Conservation (phyloP, 1,140 invertebrate genomes). For the Holcopasites calliopsidis region DNA sequence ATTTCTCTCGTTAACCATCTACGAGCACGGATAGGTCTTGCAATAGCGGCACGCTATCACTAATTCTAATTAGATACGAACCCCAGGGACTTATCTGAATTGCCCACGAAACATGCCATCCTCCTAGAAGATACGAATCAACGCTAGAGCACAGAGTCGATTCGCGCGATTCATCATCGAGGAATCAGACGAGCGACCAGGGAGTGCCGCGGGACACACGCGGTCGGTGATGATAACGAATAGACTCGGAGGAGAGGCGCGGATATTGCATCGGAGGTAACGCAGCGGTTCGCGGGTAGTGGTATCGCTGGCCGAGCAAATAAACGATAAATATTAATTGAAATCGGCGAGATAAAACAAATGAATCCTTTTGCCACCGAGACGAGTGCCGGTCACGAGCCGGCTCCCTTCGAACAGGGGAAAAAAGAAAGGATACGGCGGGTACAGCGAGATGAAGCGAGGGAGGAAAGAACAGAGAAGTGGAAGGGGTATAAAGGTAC, state of each 20-base stretch:
- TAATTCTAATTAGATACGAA: slow-evolving; percentile 55
- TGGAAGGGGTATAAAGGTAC: slow-evolving; percentile 9
- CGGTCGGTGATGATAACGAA: slow-evolving; percentile 34
- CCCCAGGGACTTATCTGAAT: slow-evolving; percentile 36
- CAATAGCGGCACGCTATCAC: slow-evolving; percentile 47
- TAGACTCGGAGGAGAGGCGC: slow-evolving; percentile 5
- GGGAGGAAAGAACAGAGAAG: not conserved
- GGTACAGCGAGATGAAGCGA: too few relatives aligned
- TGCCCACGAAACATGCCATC: not conserved
- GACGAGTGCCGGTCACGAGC: slow-evolving; percentile 59
- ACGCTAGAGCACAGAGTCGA: slow-evolving; percentile 32
- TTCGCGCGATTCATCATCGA: slow-evolving; percentile 55
- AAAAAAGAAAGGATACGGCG: not conserved
- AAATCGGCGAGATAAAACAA: slow-evolving; percentile 67
- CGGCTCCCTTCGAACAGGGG: not conserved
- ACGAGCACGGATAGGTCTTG: slow-evolving; percentile 3
- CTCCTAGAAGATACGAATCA: slow-evolving; percentile 54
- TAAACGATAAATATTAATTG: slow-evolving; percentile 69
- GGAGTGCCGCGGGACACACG: slow-evolving; percentile 3
- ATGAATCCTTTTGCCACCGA: slow-evolving; percentile 57
- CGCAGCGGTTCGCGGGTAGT: not conserved
- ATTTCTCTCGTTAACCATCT: not conserved
- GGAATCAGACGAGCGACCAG: slow-evolving; percentile 33
- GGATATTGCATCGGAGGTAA: slow-evolving; percentile 2
- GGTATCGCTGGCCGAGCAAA: slow-evolving; percentile 36